Evolutionary conservation across 2,113 vertebrate genomes (phyloP), one percentile per base, ranked within the genome.

Genomic region (Elgaria multicarinata): DNA sequence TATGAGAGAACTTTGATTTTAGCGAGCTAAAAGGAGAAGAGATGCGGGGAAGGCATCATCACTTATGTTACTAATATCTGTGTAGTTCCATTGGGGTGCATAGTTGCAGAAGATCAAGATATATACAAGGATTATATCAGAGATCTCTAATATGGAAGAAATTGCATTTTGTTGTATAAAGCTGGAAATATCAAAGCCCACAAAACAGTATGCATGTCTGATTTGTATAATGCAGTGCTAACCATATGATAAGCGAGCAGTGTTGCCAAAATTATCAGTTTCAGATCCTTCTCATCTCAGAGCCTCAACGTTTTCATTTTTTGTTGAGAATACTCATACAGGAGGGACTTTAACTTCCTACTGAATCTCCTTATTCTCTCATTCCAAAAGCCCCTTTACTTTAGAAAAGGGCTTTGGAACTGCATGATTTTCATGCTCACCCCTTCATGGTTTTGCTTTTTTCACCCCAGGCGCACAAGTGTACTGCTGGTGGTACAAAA

Each of bases 231-330:
- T 87, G 31, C 87, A 88, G 31, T 80, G 87, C 46, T 90, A 78
- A 87, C 67, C 20, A 80, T 62, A 66, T 90, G 87, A 87, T 84
- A 91, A 82, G 82, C 83, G 90, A 84, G 74, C 93, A 94, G 69
- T 84, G 64, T 75, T 86, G 80, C 44, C 71, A 85, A n/a, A 76
- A 71, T 86, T 94, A 93, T 87, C 83, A 93, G 90, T 55, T 66
- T 55, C 16, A 46, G 50, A 72, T 85, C 33, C 22, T 72, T 20
- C 22, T 36, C 55, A 3, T 85, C 31, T 74, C 44, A 67, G 44
- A 36, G 66, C 22, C 3, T 71, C 24, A 50, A n/a, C 20, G 12
- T 13, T 33, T 10, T 33, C 5, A 31, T 22, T 66, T 28, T 42
- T 67, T 83, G 20, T 85, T 74, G 33, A 85, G 12, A 8, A 7